phyloP scores from a whole-genome alignment of 2,888 invertebrate genomes.

The Acholoe squamosa region DNA sequence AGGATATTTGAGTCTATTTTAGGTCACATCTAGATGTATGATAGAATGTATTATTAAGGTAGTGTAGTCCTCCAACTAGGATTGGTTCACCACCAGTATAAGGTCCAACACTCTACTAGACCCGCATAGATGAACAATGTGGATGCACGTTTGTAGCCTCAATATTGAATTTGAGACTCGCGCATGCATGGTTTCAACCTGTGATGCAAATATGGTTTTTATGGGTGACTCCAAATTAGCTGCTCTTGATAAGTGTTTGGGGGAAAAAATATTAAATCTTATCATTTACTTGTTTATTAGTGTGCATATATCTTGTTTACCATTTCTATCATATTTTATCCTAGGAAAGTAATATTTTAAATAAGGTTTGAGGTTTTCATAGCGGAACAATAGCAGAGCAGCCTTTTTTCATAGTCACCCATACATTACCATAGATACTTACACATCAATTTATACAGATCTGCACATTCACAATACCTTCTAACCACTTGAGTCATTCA shows the following conservation, averaged over 20 bases:
- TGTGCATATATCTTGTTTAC: neutral
- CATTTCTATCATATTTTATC: neutral
- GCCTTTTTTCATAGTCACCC: neutral
- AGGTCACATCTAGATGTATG: neutral
- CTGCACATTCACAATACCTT: neutral
- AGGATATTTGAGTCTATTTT: neutral
- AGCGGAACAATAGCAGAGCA: too few relatives aligned
- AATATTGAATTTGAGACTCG: neutral
- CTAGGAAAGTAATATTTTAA: neutral
- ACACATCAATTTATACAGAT: neutral
- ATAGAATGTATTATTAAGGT: neutral
- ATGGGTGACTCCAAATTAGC: neutral
- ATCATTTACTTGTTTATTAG: neutral
- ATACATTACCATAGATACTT: neutral
- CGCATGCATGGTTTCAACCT: slow-evolving; percentile 24
- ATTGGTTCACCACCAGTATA: neutral
- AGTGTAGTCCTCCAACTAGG: neutral
- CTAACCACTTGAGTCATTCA: neutral
- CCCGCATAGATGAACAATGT: slow-evolving; percentile 53
- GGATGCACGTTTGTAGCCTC: slow-evolving; percentile 5
- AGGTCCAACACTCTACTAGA: neutral
- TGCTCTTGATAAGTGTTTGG: neutral
- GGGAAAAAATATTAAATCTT: neutral
- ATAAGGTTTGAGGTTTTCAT: neutral
- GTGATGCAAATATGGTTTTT: slow-evolving; percentile 19